Percentiles rank a stretch among this genome's conserved stretches.
These are phyloP conservation scores for Anthrax anthrax DNA, from an alignment of 2,888 invertebrate genomes.

Conservation along the genomic window DNA sequence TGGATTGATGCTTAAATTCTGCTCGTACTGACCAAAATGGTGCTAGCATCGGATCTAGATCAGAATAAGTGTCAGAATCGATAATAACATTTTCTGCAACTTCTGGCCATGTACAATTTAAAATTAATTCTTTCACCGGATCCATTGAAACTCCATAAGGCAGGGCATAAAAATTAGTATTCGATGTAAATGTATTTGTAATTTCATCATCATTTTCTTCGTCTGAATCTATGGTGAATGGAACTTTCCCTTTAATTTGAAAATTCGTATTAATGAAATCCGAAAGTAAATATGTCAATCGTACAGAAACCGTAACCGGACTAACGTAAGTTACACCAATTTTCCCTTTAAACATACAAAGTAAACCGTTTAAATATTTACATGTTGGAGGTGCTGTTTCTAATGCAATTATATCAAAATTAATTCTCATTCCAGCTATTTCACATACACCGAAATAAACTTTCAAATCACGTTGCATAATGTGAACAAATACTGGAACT, in stretches of 20 bases:
- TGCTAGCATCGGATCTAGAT: constrained; percentile 68
- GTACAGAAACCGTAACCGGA: constrained; percentile 49
- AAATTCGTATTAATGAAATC: constrained; percentile 31
- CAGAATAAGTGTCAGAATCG: constrained; percentile 76
- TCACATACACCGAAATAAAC: constrained; percentile 70
- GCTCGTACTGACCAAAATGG: constrained; percentile 64
- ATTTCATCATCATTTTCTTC: constrained; percentile 49
- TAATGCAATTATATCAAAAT: constrained; percentile 81
- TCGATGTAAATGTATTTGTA: constrained; percentile 22
- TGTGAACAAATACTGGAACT: constrained; percentile 77
- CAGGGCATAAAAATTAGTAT: constrained; percentile 49
- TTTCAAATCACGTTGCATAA: constrained; percentile 61
- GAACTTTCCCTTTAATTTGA: constrained; percentile 16
- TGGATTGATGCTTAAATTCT: constrained; percentile 50
- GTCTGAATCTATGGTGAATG: constrained; percentile 11
- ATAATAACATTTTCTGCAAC: constrained; percentile 73
- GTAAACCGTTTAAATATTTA: constrained; percentile 65
- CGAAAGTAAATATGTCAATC: constrained; percentile 45
- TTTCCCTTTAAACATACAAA: constrained; percentile 83
- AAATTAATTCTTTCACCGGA: constrained; percentile 59
- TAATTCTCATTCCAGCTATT: constrained; percentile 59
- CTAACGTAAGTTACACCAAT: constrained; percentile 46
- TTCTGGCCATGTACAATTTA: constrained; percentile 77
- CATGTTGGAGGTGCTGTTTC: constrained; percentile 66
- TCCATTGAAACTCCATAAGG: constrained; percentile 78